Percentiles rank a stretch among this genome's conserved stretches.
Evolutionary conservation across 1,140 invertebrate genomes (phyloP).

Genomic region (Bombus haemorrhoidalis): DNA sequence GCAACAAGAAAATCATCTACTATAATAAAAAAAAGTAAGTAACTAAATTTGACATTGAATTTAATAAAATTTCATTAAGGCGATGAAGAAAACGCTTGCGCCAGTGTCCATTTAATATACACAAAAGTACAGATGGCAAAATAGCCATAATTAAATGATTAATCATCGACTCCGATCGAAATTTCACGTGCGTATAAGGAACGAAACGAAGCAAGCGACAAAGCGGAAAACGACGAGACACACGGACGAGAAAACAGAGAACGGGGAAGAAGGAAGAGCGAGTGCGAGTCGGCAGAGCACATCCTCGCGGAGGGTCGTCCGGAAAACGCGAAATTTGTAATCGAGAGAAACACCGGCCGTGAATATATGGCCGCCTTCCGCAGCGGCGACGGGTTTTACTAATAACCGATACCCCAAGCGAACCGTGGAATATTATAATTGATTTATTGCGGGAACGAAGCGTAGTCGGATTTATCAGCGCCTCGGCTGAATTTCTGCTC

Average conservation of each 20-base stretch:
- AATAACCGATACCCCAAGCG: constrained; percentile 81
- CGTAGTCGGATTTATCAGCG: constrained; percentile 78
- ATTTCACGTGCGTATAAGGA: neutral
- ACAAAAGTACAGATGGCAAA: neutral
- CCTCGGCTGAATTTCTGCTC: constrained; percentile 68
- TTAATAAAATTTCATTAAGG: neutral
- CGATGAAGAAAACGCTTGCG: too few species aligned
- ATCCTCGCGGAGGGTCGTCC: constrained; percentile 1
- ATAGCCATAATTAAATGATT: neutral
- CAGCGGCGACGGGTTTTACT: constrained; percentile 80
- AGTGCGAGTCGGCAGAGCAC: too few species aligned
- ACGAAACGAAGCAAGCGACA: neutral
- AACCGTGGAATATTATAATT: constrained; percentile 83
- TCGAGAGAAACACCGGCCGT: constrained; percentile 76
- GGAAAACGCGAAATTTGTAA: constrained; percentile 79
- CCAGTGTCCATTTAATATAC: too few species aligned
- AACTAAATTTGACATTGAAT: neutral
- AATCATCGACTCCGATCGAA: neutral
- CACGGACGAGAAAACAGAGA: neutral
- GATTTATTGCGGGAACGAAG: constrained; percentile 77
- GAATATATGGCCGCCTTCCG: constrained; percentile 80
- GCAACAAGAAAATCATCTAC: too few species aligned
- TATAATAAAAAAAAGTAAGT: neutral
- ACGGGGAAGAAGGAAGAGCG: neutral
- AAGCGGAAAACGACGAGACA: constrained; percentile 13